Percentiles rank a stretch among this genome's conserved stretches.
Evolutionary conservation across 2,113 vertebrate genomes (phyloP).

Genomic region (Ciconia maguari): DNA sequence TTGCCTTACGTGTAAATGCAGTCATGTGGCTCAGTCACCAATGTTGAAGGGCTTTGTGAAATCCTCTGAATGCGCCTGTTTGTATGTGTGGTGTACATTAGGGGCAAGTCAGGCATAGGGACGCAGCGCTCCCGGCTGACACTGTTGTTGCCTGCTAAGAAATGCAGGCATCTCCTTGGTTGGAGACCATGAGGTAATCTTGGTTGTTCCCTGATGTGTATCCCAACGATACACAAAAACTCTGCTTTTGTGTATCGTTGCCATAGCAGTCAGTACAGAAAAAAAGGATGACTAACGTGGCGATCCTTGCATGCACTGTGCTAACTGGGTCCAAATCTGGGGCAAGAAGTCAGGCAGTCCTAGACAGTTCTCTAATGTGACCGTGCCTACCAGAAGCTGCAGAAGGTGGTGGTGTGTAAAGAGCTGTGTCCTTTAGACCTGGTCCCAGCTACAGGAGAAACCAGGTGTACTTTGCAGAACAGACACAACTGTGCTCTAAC

Average conservation of each 20-base stretch:
- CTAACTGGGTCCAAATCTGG: not conserved
- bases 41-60: not conserved
- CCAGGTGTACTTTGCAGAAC: not conserved
- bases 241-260: not conserved
- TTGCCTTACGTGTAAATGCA: not conserved
- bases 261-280: rapidly evolving
- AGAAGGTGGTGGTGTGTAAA: not conserved
- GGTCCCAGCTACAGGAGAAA: not conserved
- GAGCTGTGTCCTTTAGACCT: not conserved
- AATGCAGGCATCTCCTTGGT: not conserved
- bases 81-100: not conserved
- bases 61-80: not conserved
- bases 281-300: not conserved
- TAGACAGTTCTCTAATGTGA: not conserved
- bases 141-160: not conserved
- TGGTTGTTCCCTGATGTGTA: not conserved
- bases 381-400: not conserved
- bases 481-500: not conserved
- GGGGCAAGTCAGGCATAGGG: not conserved
- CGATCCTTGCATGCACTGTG: rapidly evolving
- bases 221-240: too few species aligned
- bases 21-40: not conserved
- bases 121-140: not conserved
- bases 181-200: not conserved
- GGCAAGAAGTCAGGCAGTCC: not conserved